These are phyloP conservation scores for Drosophila pseudoobscura DNA, from an alignment of 1,140 invertebrate genomes.

Conservation along the genomic window DNA sequence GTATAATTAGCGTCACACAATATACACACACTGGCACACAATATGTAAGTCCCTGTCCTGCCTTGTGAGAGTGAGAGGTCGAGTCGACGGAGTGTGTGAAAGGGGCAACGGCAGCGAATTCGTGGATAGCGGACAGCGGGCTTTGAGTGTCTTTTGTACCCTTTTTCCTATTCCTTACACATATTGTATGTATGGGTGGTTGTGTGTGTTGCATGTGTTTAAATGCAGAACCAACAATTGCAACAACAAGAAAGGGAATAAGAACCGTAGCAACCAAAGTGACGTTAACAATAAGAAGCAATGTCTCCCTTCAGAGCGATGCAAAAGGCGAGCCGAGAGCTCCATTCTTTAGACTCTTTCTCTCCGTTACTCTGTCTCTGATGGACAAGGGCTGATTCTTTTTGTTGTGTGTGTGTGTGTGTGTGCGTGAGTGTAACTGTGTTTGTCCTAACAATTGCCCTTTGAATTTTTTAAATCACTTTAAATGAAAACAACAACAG, in stretches of 20 bases:
- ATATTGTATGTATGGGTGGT: not conserved
- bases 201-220: constrained; percentile 63
- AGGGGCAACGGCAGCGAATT: constrained; percentile 9
- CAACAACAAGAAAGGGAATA: constrained; percentile 37
- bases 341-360: constrained; percentile 41
- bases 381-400: constrained; percentile 10
- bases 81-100: constrained; percentile 9
- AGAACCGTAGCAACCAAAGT: constrained; percentile 70
- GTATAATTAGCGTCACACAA: constrained; percentile 56
- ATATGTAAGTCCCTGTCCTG: constrained; percentile 13
- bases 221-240: constrained; percentile 43
- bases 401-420: constrained; percentile 33
- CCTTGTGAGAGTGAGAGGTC: not conserved
- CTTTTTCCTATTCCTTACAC: not conserved
- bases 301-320: constrained; percentile 30
- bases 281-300: constrained; percentile 70
- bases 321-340: constrained; percentile 60
- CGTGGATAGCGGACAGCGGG: constrained; percentile 32
- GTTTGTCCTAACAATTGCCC: constrained; percentile 72
- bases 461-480: constrained; percentile 82
- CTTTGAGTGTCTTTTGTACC: constrained; percentile 52
- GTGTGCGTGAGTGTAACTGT: constrained; percentile 24
- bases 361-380: constrained; percentile 6
- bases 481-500: constrained; percentile 81
- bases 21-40: constrained; percentile 1